These are phyloP conservation scores for Pentalonia nigronervosa DNA, from an alignment of 1,140 invertebrate genomes.

Conservation along the genomic window DNA sequence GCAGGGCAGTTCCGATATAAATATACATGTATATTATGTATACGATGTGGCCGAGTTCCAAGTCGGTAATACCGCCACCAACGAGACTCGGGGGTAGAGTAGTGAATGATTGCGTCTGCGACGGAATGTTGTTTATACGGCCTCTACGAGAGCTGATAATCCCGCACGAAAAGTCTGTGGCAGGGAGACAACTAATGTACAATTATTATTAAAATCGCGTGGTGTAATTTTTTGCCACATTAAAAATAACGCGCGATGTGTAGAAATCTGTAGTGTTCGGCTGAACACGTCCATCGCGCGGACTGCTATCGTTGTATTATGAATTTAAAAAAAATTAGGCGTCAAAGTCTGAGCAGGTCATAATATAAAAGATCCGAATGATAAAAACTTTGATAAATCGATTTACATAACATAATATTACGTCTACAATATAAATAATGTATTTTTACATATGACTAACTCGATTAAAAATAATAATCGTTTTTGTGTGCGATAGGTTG, in stretches of 20 bases:
- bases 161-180: neutral
- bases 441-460: neutral
- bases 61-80: neutral
- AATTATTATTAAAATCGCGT: neutral
- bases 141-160: neutral
- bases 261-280: neutral
- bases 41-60: conserved; percentile 47
- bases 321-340: neutral
- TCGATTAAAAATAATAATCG: neutral
- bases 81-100: neutral
- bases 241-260: neutral
- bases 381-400: neutral
- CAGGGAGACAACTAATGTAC: neutral
- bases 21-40: neutral
- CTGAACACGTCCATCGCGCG: neutral
- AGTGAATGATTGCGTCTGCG: conserved; percentile 48
- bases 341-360: neutral
- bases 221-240: neutral
- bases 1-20: neutral
- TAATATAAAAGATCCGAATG: neutral
- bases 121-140: conserved; percentile 28
- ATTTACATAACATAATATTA: neutral
- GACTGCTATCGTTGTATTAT: neutral
- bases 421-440: neutral
- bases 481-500: neutral